Percentiles rank a stretch among this genome's conserved stretches.
Conservation (phyloP, 2,113 vertebrate genomes). For the Corythornis cristatus region DNA sequence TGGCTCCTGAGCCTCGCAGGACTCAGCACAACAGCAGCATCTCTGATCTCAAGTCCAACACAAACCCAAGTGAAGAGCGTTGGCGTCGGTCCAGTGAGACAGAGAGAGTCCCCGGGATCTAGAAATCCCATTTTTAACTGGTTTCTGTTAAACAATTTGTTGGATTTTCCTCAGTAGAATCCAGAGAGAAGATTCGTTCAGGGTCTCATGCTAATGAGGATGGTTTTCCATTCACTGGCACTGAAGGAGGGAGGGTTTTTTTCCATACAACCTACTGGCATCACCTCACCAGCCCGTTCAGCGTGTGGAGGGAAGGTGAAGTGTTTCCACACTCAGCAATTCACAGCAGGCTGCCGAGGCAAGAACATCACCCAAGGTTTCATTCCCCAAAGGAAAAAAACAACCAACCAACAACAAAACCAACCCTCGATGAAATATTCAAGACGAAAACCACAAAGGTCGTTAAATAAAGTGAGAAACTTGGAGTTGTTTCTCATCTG, state of each 20-base stretch:
- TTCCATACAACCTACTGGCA: neutral
- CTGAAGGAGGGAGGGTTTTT: neutral
- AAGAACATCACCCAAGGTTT: conserved; percentile 12
- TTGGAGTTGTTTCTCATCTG: neutral
- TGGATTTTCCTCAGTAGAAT: conserved; percentile 15
- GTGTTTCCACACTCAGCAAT: neutral
- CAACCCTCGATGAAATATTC: neutral
- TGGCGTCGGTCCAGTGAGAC: neutral
- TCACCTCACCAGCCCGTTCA: neutral
- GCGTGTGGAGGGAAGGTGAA: neutral
- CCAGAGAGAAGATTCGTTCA: neutral
- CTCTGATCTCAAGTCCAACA: neutral
- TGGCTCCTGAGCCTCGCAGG: neutral
- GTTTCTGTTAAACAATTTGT: neutral
- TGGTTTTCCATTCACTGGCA: neutral
- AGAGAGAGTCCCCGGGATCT: neutral
- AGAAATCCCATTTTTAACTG: neutral
- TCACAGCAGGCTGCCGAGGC: neutral
- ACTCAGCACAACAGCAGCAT: neutral
- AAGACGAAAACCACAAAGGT: neutral
- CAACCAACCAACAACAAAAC: neutral
- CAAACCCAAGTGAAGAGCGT: neutral
- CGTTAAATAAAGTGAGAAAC: neutral
- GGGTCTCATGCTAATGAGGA: neutral
- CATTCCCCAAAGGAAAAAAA: neutral